Conservation (phyloP, 2,797 vertebrate genomes). For the Labeo calbasu region DNA sequence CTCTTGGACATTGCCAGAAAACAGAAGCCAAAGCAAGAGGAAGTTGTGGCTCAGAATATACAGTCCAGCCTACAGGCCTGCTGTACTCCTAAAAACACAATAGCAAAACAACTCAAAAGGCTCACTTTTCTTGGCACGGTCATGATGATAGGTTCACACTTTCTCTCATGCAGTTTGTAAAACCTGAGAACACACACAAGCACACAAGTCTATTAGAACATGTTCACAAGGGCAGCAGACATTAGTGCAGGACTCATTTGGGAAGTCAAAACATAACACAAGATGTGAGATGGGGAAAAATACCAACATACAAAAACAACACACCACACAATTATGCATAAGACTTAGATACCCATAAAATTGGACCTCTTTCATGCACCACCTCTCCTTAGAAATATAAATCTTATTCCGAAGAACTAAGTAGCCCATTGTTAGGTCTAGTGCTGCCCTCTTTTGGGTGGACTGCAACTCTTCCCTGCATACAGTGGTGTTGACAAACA, state of each 20-base stretch:
- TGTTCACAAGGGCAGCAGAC: background rate
- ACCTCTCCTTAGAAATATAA: background rate
- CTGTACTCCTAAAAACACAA: slow-evolving; percentile 1
- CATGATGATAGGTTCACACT: slow-evolving; percentile 98
- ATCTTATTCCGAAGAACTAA: background rate
- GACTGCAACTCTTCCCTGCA: slow-evolving; percentile 17
- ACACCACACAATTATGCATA: background rate
- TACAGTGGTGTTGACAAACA: background rate
- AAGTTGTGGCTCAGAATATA: background rate
- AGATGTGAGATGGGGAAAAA: background rate
- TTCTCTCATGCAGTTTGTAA: slow-evolving; percentile 97
- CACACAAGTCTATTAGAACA: slow-evolving; percentile 20
- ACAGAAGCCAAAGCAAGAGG: background rate
- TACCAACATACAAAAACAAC: background rate
- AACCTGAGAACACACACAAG: slow-evolving; percentile 80
- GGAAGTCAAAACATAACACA: background rate
- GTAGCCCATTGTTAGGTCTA: background rate
- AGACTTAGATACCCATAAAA: background rate
- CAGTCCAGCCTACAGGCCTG: background rate
- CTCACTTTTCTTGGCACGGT: slow-evolving; percentile 96
- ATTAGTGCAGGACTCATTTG: background rate
- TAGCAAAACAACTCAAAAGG: background rate
- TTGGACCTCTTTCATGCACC: slow-evolving; percentile 1
- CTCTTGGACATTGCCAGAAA: background rate
- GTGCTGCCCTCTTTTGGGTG: slow-evolving; percentile 71